Conservation (phyloP, 2,113 vertebrate species). For the Anas platyrhynchos region DNA sequence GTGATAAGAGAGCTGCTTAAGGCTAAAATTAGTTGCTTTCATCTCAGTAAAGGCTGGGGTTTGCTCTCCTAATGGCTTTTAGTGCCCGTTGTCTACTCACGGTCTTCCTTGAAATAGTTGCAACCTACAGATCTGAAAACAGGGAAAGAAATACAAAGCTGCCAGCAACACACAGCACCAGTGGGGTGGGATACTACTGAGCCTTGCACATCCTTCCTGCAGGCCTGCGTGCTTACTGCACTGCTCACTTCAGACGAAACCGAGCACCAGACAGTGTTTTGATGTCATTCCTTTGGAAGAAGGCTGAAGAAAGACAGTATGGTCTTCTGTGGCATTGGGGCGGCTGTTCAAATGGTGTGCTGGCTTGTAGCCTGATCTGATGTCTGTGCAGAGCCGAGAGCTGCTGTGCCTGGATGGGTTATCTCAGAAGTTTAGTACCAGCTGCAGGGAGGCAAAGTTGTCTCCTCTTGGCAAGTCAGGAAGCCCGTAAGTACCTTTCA, state of each 20-base stretch:
- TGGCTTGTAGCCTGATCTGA: not conserved
- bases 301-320: not conserved
- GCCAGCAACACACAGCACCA: not conserved
- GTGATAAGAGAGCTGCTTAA: not conserved
- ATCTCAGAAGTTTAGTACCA: not conserved
- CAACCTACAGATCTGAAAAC: not conserved
- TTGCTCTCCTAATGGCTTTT: not conserved
- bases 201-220: not conserved
- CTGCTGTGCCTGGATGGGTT: not conserved
- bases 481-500: not conserved
- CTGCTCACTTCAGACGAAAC: not conserved
- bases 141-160: not conserved
- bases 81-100: not conserved
- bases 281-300: not conserved
- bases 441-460: not conserved
- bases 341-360: not conserved
- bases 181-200: accelerated
- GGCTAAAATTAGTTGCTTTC: not conserved
- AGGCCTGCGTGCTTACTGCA: not conserved
- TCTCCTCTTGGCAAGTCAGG: not conserved
- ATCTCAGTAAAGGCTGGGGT: not conserved
- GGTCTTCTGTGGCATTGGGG: not conserved
- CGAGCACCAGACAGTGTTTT: accelerated
- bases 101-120: not conserved
- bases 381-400: not conserved